A percentile compares a stretch with the other conserved stretches of the same genome.
Conservation (phyloP, 2,797 vertebrate species). For the Labroides dimidiatus region DNA sequence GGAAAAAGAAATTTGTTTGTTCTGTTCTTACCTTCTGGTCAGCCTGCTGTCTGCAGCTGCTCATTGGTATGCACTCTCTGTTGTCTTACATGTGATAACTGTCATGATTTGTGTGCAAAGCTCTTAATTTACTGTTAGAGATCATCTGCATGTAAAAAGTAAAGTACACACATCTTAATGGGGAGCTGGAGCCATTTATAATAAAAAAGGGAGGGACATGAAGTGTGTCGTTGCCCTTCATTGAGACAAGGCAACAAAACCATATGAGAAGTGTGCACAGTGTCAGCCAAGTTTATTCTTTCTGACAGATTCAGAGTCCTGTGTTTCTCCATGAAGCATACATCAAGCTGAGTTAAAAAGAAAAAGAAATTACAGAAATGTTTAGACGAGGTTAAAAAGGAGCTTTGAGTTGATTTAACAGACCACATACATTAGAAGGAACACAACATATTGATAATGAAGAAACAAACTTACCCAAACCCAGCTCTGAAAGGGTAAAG, state of each 20-base stretch:
- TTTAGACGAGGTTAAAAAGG: no score
- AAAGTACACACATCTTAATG: not conserved
- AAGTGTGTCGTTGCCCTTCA: not conserved
- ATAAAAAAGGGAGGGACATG: not conserved
- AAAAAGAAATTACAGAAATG: no score
- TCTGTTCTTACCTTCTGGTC: conserved; percentile 29
- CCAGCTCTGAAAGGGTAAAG: no score
- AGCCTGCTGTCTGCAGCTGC: conserved; percentile 33
- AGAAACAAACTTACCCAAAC: no score
- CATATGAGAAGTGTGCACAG: not conserved
- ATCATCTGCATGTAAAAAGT: conserved; percentile 7
- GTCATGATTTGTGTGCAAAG: conserved; percentile 3
- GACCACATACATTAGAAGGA: no score
- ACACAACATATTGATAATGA: no score
- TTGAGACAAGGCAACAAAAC: not conserved
- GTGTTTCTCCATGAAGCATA: not conserved
- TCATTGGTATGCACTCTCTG: conserved; percentile 30
- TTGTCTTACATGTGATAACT: conserved; percentile 31
- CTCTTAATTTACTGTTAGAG: not conserved
- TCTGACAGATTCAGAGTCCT: not conserved
- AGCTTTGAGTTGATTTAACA: no score
- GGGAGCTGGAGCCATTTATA: not conserved
- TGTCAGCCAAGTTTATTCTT: no score
- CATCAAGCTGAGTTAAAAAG: no score
- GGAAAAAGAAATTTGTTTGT: conserved; percentile 9